Conservation (phyloP, 2,888 invertebrate genomes). For the Drosophila formosana region DNA sequence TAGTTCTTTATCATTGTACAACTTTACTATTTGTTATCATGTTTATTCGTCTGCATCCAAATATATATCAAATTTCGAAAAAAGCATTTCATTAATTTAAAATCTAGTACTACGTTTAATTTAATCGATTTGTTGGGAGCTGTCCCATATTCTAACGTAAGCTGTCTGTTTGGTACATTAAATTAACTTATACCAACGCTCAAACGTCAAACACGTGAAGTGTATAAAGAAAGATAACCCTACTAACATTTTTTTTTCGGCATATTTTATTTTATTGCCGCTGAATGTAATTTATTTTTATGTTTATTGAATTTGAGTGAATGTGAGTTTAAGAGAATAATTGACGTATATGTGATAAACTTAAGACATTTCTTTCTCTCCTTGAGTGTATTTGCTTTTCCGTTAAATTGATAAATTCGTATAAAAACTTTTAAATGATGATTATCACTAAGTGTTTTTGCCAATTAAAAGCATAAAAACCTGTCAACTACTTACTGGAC, state of each 20-base stretch:
- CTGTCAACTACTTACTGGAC: neutral
- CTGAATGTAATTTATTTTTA: neutral
- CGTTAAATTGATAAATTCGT: neutral
- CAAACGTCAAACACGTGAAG: no score
- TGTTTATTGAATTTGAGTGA: neutral
- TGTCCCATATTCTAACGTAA: no score
- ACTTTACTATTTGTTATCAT: no score
- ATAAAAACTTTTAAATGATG: neutral
- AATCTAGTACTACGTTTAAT: no score
- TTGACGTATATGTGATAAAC: no score
- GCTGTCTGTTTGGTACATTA: no score
- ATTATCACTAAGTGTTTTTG: neutral
- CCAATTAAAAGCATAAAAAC: constrained; percentile 5
- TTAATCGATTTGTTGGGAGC: no score
- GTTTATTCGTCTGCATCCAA: no score
- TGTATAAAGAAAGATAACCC: no score
- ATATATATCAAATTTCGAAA: neutral
- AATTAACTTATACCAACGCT: no score
- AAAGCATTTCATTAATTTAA: neutral
- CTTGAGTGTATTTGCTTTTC: neutral
- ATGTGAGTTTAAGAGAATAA: no score
- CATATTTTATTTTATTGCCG: neutral
- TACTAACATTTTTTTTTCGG: neutral
- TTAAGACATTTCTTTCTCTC: no score
- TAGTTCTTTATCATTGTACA: neutral